Evolutionary conservation across 2,113 vertebrate genomes (phyloP).

Genomic region (Triplophysa tibetana): DNA sequence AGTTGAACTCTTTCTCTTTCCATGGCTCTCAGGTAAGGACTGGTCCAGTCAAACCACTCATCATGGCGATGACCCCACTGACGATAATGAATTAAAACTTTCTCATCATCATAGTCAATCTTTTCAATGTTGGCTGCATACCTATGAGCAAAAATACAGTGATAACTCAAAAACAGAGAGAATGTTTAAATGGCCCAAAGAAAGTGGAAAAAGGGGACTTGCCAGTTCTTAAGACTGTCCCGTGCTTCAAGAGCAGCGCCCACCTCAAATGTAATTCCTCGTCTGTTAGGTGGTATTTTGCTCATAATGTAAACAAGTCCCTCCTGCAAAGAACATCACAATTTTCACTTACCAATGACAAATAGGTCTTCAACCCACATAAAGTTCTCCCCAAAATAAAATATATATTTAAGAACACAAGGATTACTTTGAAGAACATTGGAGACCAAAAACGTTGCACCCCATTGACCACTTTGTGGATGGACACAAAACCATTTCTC

Average conservation of each 20-base stretch:
- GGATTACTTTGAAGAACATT: too few species aligned
- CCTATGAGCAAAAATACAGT: conserved; percentile 70
- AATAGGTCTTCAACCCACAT: too few species aligned
- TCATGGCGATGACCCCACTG: conserved; percentile 96
- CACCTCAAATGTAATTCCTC: conserved; percentile 98
- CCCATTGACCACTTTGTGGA: too few species aligned
- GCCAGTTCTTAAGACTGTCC: conserved; percentile 99
- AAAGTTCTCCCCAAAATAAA: too few species aligned
- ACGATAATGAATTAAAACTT: conserved; percentile 90
- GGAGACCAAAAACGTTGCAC: too few species aligned
- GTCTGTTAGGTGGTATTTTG: conserved; percentile 97
- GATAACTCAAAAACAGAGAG: background rate
- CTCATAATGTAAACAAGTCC: conserved; percentile 86
- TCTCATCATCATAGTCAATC: conserved; percentile 92
- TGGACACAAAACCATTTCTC: too few species aligned
- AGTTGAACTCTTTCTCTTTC: conserved; percentile 94
- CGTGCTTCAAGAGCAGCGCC: conserved; percentile 97
- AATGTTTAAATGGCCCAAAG: conserved; percentile 4
- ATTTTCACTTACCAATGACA: background rate
- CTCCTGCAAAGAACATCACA: conserved; percentile 4
- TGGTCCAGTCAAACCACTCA: conserved; percentile 97
- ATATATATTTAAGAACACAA: too few species aligned
- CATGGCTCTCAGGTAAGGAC: conserved; percentile 87
- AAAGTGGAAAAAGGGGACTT: conserved; percentile 65
- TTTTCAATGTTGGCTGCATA: conserved; percentile 95